Percentiles rank a stretch among this genome's conserved stretches.
phyloP scores from a whole-genome alignment of 1,140 invertebrate species.

The Diabrotica virgifera region DNA sequence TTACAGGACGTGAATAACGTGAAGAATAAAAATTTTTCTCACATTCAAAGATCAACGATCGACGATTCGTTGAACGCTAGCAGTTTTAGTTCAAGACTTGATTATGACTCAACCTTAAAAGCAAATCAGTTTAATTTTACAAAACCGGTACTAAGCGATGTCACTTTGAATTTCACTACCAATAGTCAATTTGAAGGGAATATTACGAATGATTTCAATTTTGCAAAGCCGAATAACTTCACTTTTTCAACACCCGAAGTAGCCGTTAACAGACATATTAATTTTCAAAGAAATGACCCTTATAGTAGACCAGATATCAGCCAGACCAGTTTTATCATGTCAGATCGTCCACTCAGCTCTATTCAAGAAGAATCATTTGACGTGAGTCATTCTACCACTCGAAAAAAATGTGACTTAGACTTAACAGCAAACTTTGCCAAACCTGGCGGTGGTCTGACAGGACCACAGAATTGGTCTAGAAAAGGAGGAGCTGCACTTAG shows the following conservation, averaged over 20 bases:
- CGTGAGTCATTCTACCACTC: background rate
- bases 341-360: background rate
- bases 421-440: conserved; percentile 9
- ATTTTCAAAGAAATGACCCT: background rate
- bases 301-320: background rate
- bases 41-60: too few relatives aligned
- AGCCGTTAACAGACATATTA: too few relatives aligned
- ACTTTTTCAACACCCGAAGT: background rate
- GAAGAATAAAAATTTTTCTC: too few relatives aligned
- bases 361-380: conserved; percentile 11
- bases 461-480: conserved; percentile 23
- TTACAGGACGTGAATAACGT: conserved; percentile 15
- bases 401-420: conserved; percentile 19
- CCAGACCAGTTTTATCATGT: background rate
- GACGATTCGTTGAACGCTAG: background rate
- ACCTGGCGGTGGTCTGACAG: too few relatives aligned
- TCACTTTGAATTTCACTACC: background rate
- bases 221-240: background rate
- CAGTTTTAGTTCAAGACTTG: background rate
- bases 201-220: background rate
- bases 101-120: background rate
- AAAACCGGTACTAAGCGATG: background rate
- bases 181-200: background rate
- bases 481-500: conserved; percentile 19
- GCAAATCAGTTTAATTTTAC: background rate